Evolutionary conservation across 2,113 vertebrate species (phyloP).

Genomic region (Desmodus rotundus): DNA sequence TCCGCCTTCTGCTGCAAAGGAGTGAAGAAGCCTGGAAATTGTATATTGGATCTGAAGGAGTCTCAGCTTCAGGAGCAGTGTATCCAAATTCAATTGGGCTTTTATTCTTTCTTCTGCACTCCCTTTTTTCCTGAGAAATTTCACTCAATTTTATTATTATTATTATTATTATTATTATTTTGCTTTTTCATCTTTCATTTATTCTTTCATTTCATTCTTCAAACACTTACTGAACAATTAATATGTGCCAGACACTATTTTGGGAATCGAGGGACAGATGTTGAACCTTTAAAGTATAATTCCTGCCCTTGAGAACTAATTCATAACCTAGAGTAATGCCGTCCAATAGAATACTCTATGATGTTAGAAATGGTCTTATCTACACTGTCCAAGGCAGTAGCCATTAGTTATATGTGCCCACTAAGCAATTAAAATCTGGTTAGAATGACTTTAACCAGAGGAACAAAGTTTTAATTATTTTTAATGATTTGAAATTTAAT

Average conservation of each 20-base stretch:
- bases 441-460: background rate
- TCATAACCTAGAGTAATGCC: background rate
- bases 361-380: background rate
- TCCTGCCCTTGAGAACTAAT: background rate
- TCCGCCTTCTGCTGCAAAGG: background rate
- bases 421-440: background rate
- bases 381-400: background rate
- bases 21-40: background rate
- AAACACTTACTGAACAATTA: background rate
- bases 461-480: background rate
- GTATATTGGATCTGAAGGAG: background rate
- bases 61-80: background rate
- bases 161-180: background rate
- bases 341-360: background rate
- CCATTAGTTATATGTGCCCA: background rate
- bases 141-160: background rate
- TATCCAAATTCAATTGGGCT: background rate
- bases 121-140: background rate
- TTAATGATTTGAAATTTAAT: background rate
- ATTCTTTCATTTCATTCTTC: background rate
- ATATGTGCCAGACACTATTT: background rate
- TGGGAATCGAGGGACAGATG: background rate
- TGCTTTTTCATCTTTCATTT: background rate
- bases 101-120: background rate
- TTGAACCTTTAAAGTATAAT: background rate